Evolutionary conservation across 2,113 vertebrate species (phyloP), one percentile per base, ranked within the genome.

Genomic region (Stomatorhinus ivindoensis): DNA sequence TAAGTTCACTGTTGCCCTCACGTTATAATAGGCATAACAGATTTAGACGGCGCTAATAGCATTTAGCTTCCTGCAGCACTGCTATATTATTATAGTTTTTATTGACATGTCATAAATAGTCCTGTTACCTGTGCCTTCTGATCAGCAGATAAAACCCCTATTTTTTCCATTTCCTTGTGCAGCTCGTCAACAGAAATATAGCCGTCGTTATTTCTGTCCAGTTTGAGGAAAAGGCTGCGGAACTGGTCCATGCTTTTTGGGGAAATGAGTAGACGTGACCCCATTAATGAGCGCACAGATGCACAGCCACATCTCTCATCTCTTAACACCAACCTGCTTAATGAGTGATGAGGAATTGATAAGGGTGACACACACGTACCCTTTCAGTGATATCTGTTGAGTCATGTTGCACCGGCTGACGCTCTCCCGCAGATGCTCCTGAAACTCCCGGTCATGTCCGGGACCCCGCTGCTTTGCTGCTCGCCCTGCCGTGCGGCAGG

Each of bases 171-270:
- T 90, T 95, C 94, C 15, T 86, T 90, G 24, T 93, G 94, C 21
- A 96, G 94, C 91, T 96, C 95, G 10, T 91, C 88, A n/a, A 94
- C 86, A 0, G 94, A 93, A 80, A 96, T 90, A 10, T 93, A 94
- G 11, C 95, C 95, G 92, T 96, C 95, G 4, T 93, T 76, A 92
- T 95, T 91, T 82, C 91, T 91, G 91, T 95, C 95, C 89, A 96
- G 88, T 92, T 95, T 95, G 24, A 48, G 88, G 92, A 96, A 96
- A 65, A 96, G 92, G 19, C 87, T 89, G 10, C 91, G 93, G 88
- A 96, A 95, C 31, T 91, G 93, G 90, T 95, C 94, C 95, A 96
- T 96, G 83, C 76, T 90, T 50, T 5, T 1, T 39, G 55, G 48
- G 42, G 61, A 48, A 90, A 83, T 15, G 46, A 24, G 50, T 3